Percentiles rank a stretch among this genome's conserved stretches.
These are phyloP conservation scores for Hypanus sabinus DNA, from an alignment of 2,113 vertebrate genomes.

Conservation along the genomic window DNA sequence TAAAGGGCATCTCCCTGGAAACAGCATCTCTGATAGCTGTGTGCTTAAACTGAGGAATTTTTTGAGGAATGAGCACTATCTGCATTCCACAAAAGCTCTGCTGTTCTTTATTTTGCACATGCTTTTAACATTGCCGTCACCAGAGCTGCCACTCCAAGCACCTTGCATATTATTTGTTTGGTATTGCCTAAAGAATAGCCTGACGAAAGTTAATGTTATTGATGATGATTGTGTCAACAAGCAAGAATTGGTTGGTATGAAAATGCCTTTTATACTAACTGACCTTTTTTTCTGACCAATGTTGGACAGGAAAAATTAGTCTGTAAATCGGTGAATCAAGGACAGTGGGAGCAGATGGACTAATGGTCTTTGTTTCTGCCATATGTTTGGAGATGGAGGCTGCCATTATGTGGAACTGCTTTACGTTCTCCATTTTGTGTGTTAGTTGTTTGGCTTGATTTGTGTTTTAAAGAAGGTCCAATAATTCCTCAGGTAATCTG, in stretches of 20 bases:
- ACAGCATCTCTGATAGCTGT: constrained; percentile 3
- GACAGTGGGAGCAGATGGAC: too few relatives aligned
- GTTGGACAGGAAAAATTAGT: too few relatives aligned
- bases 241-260: background rate
- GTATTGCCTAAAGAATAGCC: background rate
- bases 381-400: too few relatives aligned
- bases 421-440: too few relatives aligned
- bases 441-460: too few relatives aligned
- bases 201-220: background rate
- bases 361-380: too few relatives aligned
- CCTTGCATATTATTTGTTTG: background rate
- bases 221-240: background rate
- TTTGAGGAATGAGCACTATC: background rate
- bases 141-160: background rate
- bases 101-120: background rate
- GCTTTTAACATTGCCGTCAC: background rate
- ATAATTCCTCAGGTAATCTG: too few relatives aligned
- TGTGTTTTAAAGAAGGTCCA: too few relatives aligned
- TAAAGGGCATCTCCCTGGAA: constrained; percentile 27
- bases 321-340: too few relatives aligned
- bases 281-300: background rate
- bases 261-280: background rate
- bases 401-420: too few relatives aligned
- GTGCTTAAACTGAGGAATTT: background rate
- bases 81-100: background rate